These are phyloP conservation scores for Carassius carassius DNA, from an alignment of 2,113 vertebrate genomes.

Conservation along the genomic window DNA sequence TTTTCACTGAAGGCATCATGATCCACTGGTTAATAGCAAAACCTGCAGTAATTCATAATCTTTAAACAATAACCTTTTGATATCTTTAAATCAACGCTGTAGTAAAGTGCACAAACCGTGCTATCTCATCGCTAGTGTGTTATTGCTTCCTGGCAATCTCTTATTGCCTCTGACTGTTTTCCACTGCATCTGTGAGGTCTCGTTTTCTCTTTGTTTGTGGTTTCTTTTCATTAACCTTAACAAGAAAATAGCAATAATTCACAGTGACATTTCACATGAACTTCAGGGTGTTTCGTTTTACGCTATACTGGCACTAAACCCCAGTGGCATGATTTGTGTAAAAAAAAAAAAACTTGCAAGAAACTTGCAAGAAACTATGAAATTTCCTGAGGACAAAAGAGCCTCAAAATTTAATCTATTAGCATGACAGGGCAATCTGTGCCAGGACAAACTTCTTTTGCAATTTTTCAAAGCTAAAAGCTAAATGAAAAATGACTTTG, in stretches of 20 bases:
- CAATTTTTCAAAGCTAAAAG: slow-evolving; percentile 56
- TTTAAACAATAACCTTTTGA: slow-evolving; percentile 34
- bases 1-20: neutral
- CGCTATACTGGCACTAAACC: slow-evolving; percentile 9
- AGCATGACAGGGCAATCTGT: slow-evolving; percentile 52
- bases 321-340: neutral
- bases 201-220: slow-evolving; percentile 42
- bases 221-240: slow-evolving; percentile 56
- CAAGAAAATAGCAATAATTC: slow-evolving; percentile 59
- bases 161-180: slow-evolving; percentile 51
- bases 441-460: slow-evolving; percentile 53
- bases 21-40: slow-evolving; percentile 1
- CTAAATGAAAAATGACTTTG: slow-evolving; percentile 56
- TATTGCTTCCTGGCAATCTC: slow-evolving; percentile 45
- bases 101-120: neutral
- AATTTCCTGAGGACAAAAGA: slow-evolving; percentile 39
- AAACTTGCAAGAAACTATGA: slow-evolving; percentile 27
- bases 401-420: slow-evolving; percentile 53
- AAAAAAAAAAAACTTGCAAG: neutral
- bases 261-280: slow-evolving; percentile 53
- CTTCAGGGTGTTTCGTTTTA: slow-evolving; percentile 44
- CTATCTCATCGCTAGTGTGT: slow-evolving; percentile 22
- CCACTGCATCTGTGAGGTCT: slow-evolving; percentile 2
- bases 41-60: slow-evolving; percentile 24
- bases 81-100: slow-evolving; percentile 35